phyloP scores from a whole-genome alignment of 2,888 invertebrate species.

The Gastracanthus pulcherrimus region DNA sequence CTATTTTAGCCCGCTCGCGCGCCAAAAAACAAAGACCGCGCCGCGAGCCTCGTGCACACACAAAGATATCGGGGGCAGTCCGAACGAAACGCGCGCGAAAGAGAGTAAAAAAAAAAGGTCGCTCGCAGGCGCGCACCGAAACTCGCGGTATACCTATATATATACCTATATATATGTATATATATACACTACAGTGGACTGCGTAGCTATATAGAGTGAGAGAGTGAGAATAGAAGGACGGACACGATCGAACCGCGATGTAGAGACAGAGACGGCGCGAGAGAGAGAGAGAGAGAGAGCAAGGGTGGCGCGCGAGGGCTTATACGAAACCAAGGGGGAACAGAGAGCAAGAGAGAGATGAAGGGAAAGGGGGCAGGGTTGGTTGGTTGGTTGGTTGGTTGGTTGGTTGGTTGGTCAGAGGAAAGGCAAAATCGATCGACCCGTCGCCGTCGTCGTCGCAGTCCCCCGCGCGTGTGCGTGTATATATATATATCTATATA shows the following conservation, averaged over 20 bases:
- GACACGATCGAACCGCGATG: not conserved
- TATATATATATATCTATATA: too few relatives aligned
- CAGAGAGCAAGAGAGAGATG: not conserved
- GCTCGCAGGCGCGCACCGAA: not conserved
- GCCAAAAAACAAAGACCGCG: conserved; percentile 40
- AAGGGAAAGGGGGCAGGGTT: not conserved
- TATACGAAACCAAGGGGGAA: too few relatives aligned
- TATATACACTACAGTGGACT: too few relatives aligned
- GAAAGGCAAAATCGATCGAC: conserved; percentile 47
- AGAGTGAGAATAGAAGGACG: conserved; percentile 26
- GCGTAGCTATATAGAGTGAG: too few relatives aligned
- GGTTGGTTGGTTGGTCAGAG: conserved; percentile 24
- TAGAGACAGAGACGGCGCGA: not conserved
- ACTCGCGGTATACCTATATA: too few relatives aligned
- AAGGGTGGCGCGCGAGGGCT: too few relatives aligned
- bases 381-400: too few relatives aligned
- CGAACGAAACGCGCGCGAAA: too few relatives aligned
- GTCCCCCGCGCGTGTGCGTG: not conserved
- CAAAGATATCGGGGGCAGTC: conserved; percentile 37
- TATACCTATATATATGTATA: too few relatives aligned
- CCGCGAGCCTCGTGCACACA: not conserved
- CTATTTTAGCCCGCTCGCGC: conserved; percentile 29
- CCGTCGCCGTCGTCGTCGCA: not conserved
- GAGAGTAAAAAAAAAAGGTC: conserved; percentile 5
- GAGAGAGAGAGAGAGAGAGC: conserved; percentile 1